These are phyloP conservation scores for Agriopis marginaria DNA, from an alignment of 2,888 invertebrate species.

Conservation along the genomic window DNA sequence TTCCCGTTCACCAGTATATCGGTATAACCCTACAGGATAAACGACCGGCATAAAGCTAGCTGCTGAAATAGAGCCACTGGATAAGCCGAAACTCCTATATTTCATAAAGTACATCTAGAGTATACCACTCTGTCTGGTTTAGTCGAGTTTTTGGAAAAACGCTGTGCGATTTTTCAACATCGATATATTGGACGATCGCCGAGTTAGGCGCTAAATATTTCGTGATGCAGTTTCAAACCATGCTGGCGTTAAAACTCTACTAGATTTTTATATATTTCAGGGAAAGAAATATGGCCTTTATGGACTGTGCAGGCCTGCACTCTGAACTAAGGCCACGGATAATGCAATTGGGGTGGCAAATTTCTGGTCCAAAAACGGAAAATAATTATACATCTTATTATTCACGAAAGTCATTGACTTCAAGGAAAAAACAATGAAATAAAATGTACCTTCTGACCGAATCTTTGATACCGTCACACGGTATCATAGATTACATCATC, in stretches of 20 bases:
- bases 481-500: no score
- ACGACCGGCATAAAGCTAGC: constrained; percentile 36
- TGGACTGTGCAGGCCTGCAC: no score
- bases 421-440: no score
- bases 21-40: constrained; percentile 46
- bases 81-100: constrained; percentile 44
- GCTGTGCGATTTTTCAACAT: constrained; percentile 37
- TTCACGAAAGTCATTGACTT: no score
- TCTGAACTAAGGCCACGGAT: no score
- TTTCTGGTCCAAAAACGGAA: no score
- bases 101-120: constrained; percentile 45
- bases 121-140: constrained; percentile 49
- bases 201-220: constrained; percentile 14
- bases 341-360: no score
- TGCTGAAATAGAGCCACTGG: constrained; percentile 41
- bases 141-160: constrained; percentile 46
- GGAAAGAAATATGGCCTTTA: no score
- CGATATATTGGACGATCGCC: constrained; percentile 49
- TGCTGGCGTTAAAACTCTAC: neutral
- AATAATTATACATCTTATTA: no score
- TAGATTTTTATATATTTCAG: no score
- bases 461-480: no score
- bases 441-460: no score
- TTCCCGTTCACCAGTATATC: constrained; percentile 31
- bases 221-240: neutral